Evolutionary conservation across 2,888 invertebrate genomes (phyloP).

Genomic region (Drosophila rellima): DNA sequence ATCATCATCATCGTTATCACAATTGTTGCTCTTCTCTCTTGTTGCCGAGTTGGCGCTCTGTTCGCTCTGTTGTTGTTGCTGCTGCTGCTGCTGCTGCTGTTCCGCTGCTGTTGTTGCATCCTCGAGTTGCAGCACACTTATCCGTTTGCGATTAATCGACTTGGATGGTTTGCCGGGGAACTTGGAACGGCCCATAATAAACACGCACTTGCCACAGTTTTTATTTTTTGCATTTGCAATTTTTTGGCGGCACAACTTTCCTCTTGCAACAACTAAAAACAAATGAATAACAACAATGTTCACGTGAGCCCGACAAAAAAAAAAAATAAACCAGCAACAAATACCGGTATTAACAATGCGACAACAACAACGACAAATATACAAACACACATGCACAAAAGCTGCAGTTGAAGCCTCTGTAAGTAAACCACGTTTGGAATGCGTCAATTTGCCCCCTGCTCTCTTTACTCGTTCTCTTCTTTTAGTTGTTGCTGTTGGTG

Average conservation of each 20-base stretch:
- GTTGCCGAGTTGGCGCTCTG: slow-evolving; percentile 57
- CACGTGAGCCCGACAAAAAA: slow-evolving; percentile 50
- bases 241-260: slow-evolving; percentile 41
- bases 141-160: slow-evolving; percentile 94
- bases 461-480: slow-evolving; percentile 16
- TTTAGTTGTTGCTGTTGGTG: slow-evolving; percentile 58
- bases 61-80: slow-evolving; percentile 53
- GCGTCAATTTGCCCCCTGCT: slow-evolving; percentile 67
- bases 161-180: slow-evolving; percentile 96
- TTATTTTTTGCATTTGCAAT: slow-evolving; percentile 62
- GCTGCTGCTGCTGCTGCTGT: slow-evolving; percentile 45
- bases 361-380: slow-evolving; percentile 45
- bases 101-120: slow-evolving; percentile 51
- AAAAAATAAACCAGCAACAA: slow-evolving; percentile 27
- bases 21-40: slow-evolving; percentile 75
- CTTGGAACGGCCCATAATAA: slow-evolving; percentile 85
- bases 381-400: slow-evolving; percentile 22
- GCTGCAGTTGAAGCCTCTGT: slow-evolving; percentile 37
- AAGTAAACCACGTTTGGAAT: slow-evolving; percentile 64
- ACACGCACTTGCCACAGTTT: slow-evolving; percentile 51
- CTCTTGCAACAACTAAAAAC: slow-evolving; percentile 35
- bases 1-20: slow-evolving; percentile 79
- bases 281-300: slow-evolving; percentile 50
- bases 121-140: slow-evolving; percentile 89
- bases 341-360: slow-evolving; percentile 71